These are phyloP conservation scores for Microcebus griseorufus DNA, from an alignment of 2,113 vertebrate species.

Conservation along the genomic window DNA sequence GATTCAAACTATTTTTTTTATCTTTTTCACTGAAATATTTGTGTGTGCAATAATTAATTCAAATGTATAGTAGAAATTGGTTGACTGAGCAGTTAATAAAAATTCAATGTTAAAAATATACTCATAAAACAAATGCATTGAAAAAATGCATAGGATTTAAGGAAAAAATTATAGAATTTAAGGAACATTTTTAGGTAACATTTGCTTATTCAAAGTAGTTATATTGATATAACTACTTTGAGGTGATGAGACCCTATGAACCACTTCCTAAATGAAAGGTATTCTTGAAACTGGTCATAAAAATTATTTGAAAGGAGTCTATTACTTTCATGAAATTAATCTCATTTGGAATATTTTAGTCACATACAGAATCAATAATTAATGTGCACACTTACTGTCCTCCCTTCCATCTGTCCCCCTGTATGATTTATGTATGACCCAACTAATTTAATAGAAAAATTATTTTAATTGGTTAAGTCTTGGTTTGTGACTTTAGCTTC, in stretches of 20 bases:
- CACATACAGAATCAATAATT: slow-evolving; percentile 5
- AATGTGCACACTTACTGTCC: not conserved
- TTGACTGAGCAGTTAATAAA: not conserved
- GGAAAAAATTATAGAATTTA: not conserved
- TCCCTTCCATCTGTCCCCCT: not conserved
- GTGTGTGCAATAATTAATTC: not conserved
- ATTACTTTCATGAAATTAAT: not conserved
- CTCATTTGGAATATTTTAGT: not conserved
- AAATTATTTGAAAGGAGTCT: slow-evolving; percentile 2
- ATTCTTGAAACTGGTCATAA: not conserved
- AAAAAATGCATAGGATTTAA: not conserved
- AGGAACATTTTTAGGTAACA: not conserved
- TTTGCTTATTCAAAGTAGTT: not conserved
- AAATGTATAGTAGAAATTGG: not conserved
- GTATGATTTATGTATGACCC: not conserved
- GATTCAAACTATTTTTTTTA: not conserved
- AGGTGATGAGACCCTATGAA: not conserved
- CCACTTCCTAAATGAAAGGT: slow-evolving; percentile 38
- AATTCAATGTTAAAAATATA: not conserved
- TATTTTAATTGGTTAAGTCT: not conserved
- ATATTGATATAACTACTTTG: not conserved
- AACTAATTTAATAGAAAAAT: not conserved
- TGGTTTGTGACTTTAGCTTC: slow-evolving; percentile 32
- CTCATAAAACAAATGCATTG: not conserved
- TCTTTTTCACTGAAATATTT: slow-evolving; percentile 12